Conservation (phyloP, 2,113 vertebrate genomes). For the Ia io region DNA sequence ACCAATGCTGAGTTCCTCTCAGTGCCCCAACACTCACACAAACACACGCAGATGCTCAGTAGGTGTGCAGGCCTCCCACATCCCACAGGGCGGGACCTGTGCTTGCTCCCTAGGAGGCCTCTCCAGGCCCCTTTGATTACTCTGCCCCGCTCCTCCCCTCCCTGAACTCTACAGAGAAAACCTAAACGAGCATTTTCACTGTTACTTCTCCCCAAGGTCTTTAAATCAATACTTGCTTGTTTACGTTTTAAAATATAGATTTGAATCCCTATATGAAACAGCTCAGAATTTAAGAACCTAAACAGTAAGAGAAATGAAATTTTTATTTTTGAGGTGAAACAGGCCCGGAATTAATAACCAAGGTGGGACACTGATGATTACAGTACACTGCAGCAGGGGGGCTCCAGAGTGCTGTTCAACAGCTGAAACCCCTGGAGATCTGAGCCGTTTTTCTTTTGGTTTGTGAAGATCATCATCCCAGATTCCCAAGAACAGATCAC, state of each 20-base stretch:
- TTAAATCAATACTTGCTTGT: neutral
- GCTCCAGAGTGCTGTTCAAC: neutral
- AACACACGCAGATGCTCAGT: too few relatives aligned
- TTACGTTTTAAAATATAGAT: neutral
- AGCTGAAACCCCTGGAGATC: neutral
- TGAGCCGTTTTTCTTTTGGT: neutral
- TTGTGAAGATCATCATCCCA: neutral
- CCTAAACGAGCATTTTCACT: neutral
- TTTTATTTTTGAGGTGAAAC: neutral
- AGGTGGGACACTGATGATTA: neutral
- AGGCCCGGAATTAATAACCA: neutral
- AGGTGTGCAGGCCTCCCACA: accelerated
- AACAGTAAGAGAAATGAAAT: neutral
- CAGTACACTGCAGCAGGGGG: accelerated
- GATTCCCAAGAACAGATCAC: neutral
- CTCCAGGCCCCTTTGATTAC: neutral
- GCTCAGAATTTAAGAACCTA: neutral
- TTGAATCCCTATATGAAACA: neutral
- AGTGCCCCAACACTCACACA: neutral
- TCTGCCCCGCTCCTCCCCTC: neutral
- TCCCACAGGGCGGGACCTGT: neutral
- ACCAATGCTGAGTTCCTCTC: neutral
- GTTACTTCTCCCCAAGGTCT: neutral
- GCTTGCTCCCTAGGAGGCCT: neutral
- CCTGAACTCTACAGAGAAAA: neutral